These are phyloP conservation scores for Pachycephala philippinensis DNA, from an alignment of 2,113 vertebrate genomes.

Conservation along the genomic window DNA sequence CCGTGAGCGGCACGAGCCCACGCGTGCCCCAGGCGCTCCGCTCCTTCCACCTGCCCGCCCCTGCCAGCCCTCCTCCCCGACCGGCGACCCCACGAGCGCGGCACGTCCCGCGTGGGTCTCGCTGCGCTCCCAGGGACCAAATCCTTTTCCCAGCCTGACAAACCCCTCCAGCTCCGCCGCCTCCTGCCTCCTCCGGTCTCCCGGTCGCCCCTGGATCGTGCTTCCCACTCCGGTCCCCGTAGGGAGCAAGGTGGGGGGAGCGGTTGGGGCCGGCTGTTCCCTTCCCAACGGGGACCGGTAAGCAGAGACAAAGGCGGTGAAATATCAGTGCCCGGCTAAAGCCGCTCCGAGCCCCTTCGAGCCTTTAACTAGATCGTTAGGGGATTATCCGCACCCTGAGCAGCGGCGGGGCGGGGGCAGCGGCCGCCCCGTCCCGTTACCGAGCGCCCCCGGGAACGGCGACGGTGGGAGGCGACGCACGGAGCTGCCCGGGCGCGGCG, in stretches of 20 bases:
- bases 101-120: neutral
- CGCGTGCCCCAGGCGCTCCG: neutral
- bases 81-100: neutral
- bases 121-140: neutral
- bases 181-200: neutral
- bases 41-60: neutral
- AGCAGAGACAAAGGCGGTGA: conserved; percentile 21
- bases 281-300: neutral
- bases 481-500: neutral
- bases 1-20: neutral
- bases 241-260: neutral
- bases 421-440: conserved; percentile 9
- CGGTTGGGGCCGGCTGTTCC: neutral
- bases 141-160: neutral
- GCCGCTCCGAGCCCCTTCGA: conserved; percentile 4
- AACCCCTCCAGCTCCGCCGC: neutral
- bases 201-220: neutral
- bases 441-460: neutral
- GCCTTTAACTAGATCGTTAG: conserved; percentile 50
- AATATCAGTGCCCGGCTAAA: conserved; percentile 22
- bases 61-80: neutral
- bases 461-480: neutral
- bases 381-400: conserved; percentile 18
- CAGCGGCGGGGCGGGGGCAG: neutral
- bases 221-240: neutral